phyloP scores from a whole-genome alignment of 1,140 invertebrate species.

The Neelides sp. region DNA sequence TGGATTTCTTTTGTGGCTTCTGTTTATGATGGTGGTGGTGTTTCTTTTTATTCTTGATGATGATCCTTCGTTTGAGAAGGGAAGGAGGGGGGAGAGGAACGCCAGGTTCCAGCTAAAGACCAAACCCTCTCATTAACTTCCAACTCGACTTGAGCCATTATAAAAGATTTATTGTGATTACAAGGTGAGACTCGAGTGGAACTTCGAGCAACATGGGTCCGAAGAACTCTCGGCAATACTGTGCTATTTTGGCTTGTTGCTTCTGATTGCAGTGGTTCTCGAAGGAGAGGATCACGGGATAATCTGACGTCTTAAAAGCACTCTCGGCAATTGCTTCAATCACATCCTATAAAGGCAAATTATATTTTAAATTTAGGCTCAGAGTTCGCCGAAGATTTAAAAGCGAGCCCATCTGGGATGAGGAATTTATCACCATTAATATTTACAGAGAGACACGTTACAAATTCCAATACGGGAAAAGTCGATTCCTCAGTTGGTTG shows the following conservation, averaged over 20 bases:
- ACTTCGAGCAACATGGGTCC: constrained; percentile 85
- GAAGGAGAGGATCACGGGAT: constrained; percentile 90
- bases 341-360: too few relatives aligned
- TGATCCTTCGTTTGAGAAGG: constrained; percentile 74
- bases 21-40: constrained; percentile 62
- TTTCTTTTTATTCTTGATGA: constrained; percentile 98
- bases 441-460: too few relatives aligned
- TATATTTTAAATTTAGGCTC: constrained; percentile 27
- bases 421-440: too few relatives aligned
- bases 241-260: constrained; percentile 93
- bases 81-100: constrained; percentile 74
- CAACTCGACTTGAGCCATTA: background rate
- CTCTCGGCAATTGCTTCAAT: constrained; percentile 92
- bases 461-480: too few relatives aligned
- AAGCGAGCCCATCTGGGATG: constrained; percentile 15
- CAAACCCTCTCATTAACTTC: background rate
- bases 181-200: constrained; percentile 71
- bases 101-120: constrained; percentile 53
- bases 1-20: constrained; percentile 27
- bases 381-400: too few relatives aligned
- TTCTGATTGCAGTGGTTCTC: constrained; percentile 95
- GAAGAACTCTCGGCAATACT: constrained; percentile 89
- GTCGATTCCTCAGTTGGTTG: too few relatives aligned
- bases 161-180: constrained; percentile 41
- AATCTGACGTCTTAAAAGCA: constrained; percentile 96